These are phyloP conservation scores for Acleris sparsana DNA, from an alignment of 2,888 invertebrate genomes.

Conservation along the genomic window DNA sequence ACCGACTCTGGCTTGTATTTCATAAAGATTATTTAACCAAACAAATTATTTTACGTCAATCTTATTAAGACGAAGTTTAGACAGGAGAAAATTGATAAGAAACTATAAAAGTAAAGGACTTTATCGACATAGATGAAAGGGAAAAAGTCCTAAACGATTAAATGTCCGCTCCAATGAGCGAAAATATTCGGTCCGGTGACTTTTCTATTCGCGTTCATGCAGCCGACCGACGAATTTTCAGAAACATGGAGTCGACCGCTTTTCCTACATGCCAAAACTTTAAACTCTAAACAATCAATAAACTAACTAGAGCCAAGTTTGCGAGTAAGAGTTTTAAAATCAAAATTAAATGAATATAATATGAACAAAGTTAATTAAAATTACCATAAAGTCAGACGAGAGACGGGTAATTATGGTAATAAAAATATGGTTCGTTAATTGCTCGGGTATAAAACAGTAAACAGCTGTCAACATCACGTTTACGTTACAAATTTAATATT, in stretches of 20 bases:
- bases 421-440: too few species aligned
- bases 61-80: background rate
- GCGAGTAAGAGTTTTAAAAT: too few species aligned
- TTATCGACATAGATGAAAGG: conserved; percentile 35
- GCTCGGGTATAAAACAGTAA: too few species aligned
- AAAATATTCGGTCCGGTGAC: conserved; percentile 50
- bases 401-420: too few species aligned
- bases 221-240: conserved; percentile 38
- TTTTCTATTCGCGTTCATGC: conserved; percentile 58
- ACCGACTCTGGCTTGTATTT: too few species aligned
- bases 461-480: too few species aligned
- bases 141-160: conserved; percentile 49
- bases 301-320: too few species aligned
- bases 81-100: background rate
- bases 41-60: too few species aligned
- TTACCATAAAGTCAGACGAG: too few species aligned
- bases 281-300: too few species aligned
- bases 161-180: conserved; percentile 52
- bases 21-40: background rate
- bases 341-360: too few species aligned
- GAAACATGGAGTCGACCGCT: conserved; percentile 3
- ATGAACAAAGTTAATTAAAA: too few species aligned
- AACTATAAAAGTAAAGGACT: conserved; percentile 4
- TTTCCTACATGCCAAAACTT: background rate
- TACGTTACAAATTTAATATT: background rate